Base-by-base conservation (phyloP, 2,888 invertebrate species). In the Pollenia angustigena region DNA sequence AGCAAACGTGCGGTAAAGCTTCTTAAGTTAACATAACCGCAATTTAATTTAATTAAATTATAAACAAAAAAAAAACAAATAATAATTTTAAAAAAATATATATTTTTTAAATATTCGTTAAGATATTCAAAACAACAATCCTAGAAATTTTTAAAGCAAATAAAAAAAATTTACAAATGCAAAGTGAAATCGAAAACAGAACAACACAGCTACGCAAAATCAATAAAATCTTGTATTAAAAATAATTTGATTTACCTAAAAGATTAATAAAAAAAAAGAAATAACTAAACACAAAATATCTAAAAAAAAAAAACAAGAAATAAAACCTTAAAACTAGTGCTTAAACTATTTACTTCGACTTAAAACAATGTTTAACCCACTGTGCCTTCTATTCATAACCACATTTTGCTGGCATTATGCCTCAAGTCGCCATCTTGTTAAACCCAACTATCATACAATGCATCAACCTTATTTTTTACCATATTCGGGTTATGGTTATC, bases 1-100 rank as follows among this genome's bases (percentile, higher is more conserved):
- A 68, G 56, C 88, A 89, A 87, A 88, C 84, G 86, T 80, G 66
- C 18, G 40, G 18, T 71, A 66, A 69, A 85, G 78, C 68, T 89
- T 54, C 75, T 48, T 16, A 66, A 72, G 87, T 84, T 54, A 88
- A 75, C 88, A 69, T 46, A 66, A 60, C 32, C 69, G 40, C 84
- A 88, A 88, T 89, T 78, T 85, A 32, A 4, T 32, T 32, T 32
- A 32, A 32, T 32, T 32, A 32, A 32, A 32, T 32, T 32, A 32
- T 32, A 32, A n/a, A 85, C 80, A 56, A 78, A 81, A 66, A 78
- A 84, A 68, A 82, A 83, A 74, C 69, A 85, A 68, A 66, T 10
- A 50, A 48, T 18, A 18, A 48, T 66, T 48, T 7, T 32, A 64
- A 71, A 71, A 69, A 18, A 54, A 56, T n/a, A n/a, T n/a, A 16